phyloP scores from a whole-genome alignment of 1,140 invertebrate genomes.

The Aphelinus certus region DNA sequence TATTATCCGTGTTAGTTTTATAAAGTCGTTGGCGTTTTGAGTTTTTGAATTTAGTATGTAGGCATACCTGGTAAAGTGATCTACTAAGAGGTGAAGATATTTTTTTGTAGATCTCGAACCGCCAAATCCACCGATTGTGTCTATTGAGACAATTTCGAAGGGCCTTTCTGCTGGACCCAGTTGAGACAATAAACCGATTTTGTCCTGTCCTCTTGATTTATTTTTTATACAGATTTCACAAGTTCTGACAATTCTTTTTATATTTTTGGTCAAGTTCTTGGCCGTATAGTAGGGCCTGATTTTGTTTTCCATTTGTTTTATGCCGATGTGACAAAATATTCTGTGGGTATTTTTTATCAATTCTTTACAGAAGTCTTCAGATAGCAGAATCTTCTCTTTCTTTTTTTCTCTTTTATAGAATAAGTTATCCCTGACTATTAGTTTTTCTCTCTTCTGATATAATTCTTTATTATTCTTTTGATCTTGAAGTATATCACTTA shows the following conservation, averaged over 20 bases:
- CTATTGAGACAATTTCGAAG: slow-evolving; percentile 57
- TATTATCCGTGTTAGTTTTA: too few species aligned
- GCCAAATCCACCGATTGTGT: slow-evolving; percentile 54
- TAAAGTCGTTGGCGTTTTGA: slow-evolving; percentile 10
- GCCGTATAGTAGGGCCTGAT: slow-evolving; percentile 31
- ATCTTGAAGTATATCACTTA: slow-evolving; percentile 39
- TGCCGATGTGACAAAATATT: slow-evolving; percentile 9
- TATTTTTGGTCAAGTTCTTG: slow-evolving; percentile 29
- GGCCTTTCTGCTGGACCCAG: slow-evolving; percentile 43
- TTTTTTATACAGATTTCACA: slow-evolving; percentile 42
- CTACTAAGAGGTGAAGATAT: slow-evolving; percentile 23
- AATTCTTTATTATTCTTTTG: slow-evolving; percentile 14
- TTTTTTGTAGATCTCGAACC: slow-evolving; percentile 46
- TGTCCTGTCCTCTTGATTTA: slow-evolving; percentile 36
- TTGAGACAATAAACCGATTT: slow-evolving; percentile 43
- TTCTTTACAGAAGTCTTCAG: slow-evolving; percentile 9
- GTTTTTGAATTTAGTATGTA: slow-evolving; percentile 10
- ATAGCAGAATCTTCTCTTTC: slow-evolving; percentile 9
- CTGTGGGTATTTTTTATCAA: slow-evolving; percentile 31
- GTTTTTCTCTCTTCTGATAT: not conserved
- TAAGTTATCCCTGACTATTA: slow-evolving; percentile 1
- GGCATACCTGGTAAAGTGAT: slow-evolving; percentile 47
- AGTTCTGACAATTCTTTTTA: slow-evolving; percentile 17
- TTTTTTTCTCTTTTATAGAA: slow-evolving; percentile 13
- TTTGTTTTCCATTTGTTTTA: slow-evolving; percentile 34